Base-by-base conservation (phyloP, 2,113 vertebrate species). In the Nymphicus hollandicus region DNA sequence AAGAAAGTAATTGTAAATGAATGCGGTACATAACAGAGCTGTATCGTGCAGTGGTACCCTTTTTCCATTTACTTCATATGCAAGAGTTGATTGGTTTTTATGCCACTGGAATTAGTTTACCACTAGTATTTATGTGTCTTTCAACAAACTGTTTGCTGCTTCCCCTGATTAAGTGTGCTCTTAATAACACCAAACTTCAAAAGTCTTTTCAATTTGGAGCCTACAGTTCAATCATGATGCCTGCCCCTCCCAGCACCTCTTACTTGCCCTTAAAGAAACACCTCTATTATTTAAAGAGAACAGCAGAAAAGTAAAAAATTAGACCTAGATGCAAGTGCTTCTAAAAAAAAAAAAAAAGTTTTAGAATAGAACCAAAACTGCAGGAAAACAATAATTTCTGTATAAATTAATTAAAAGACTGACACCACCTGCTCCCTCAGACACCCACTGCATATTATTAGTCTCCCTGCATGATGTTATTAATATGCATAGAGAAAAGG, bases 91-190 rank as follows among this genome's bases (percentile, higher is more conserved):
- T 93, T 95, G 88, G 9, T 29, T 70, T 96, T 93, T 95, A 94
- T 96, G 81, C 84, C 90, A 76, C 37, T 50, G 81, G 88, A 93
- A 96, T 97, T 95, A 96, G 77, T 93, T 97, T 96, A 94, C 82
- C 92, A 85, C 77, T 76, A 96, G 69, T 95, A 97, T 98, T 96
- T 97, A 92, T 96, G 83, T 87, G 78, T 86, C 93, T 96, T 91
- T 71, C 68, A 97, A 96, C 95, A 97, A 97, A 96, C 71, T 96
- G 89, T 96, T 96, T 97, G 94, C 96, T 96, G 95, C 77, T 92
- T 95, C 89, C 81, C 64, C 88, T 97, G 96, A 97, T 97, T 97
- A 97, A 97, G 93, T 68, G 61, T 1, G 28, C 79, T 88, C 81
- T 94, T 96, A 97, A 95, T 94, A 97, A 91, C 88, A 93, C 41